Conservation (phyloP, 2,797 vertebrate genomes). For the Knipowitschia caucasica region DNA sequence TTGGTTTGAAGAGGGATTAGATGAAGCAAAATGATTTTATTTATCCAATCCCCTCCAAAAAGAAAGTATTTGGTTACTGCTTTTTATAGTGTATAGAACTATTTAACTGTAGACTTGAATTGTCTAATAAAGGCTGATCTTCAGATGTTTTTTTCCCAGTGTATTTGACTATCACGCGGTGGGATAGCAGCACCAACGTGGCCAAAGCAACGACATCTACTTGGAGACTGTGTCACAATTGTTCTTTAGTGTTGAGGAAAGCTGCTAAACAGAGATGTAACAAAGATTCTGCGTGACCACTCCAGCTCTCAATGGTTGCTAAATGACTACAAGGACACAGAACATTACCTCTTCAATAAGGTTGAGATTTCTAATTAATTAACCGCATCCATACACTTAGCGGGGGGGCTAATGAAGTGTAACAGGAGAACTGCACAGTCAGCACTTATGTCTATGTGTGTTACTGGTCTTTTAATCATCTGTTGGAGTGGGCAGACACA, state of each 20-base stretch:
- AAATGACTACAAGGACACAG: slow-evolving; percentile 34
- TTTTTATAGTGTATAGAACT: too few relatives aligned
- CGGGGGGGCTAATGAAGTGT: slow-evolving; percentile 24
- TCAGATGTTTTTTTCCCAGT: too few relatives aligned
- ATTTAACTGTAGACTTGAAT: too few relatives aligned
- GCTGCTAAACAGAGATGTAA: slow-evolving; percentile 27
- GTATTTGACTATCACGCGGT: too few relatives aligned
- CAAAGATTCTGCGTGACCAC: slow-evolving; percentile 27
- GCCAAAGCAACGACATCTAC: too few relatives aligned
- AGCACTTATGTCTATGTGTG: slow-evolving; percentile 1
- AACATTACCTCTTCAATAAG: slow-evolving; percentile 41
- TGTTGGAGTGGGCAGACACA: neutral
- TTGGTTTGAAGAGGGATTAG: too few relatives aligned
- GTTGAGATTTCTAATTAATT: slow-evolving; percentile 36
- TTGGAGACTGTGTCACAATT: neutral
- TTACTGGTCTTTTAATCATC: slow-evolving; percentile 10
- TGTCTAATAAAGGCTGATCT: too few relatives aligned
- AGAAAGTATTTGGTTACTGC: too few relatives aligned
- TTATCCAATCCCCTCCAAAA: too few relatives aligned
- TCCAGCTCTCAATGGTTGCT: slow-evolving; percentile 21
- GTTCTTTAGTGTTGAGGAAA: slow-evolving; percentile 14
- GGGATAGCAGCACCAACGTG: too few relatives aligned
- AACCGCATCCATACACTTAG: slow-evolving; percentile 11
- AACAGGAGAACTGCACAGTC: slow-evolving; percentile 5
- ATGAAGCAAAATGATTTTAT: too few relatives aligned